Base-by-base conservation (phyloP, 2,888 invertebrate genomes). In the Drosophila antonietae region DNA sequence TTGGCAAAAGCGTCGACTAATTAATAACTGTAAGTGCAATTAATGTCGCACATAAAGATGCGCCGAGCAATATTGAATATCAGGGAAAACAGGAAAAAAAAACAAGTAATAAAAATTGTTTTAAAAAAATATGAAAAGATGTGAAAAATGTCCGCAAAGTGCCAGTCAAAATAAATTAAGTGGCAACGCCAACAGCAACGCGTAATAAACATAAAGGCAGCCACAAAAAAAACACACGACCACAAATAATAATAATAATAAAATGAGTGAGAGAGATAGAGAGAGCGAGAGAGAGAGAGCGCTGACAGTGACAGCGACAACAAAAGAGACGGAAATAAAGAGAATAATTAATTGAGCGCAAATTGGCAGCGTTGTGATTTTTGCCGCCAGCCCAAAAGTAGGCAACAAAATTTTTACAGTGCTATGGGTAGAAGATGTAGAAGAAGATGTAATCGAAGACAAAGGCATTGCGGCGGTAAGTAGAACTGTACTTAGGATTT, bases 331-430 rank as follows among this genome's bases (percentile, higher is more conserved):
- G 35, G 46, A 20, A 33, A 68, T 71, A 64, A 62, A 78, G 70
- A 77, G 66, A 75, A 83, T 85, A 85, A 87, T 89, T 89, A 85
- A 89, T 85, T 88, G 85, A 85, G 85, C 88, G 88, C 89, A 89
- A 85, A 85, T 89, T 89, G 89, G 78, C 79, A 65, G 46, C 66
- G 71, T 68, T 78, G 64, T 65, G 89, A 89, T 84, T 89, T 89
- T 74, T 68, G 76, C 60, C 51, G 52, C 31, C 49, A 20, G 63
- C 66, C 28, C 35, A 47, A 44, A 83, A 78, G 67, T 63, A 68
- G 70, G 67, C 72, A 68, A 71, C 70, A 61, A 64, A 78, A 71
- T 73, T 77, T 80, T 67, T 57, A 57, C 49, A 58, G 47, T 56
- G 33, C 44, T 44, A 44, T 23, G 35, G 57, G 33, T 20, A 56